Evolutionary conservation across 2,888 invertebrate genomes (phyloP).

Genomic region (Rotaria socialis): DNA sequence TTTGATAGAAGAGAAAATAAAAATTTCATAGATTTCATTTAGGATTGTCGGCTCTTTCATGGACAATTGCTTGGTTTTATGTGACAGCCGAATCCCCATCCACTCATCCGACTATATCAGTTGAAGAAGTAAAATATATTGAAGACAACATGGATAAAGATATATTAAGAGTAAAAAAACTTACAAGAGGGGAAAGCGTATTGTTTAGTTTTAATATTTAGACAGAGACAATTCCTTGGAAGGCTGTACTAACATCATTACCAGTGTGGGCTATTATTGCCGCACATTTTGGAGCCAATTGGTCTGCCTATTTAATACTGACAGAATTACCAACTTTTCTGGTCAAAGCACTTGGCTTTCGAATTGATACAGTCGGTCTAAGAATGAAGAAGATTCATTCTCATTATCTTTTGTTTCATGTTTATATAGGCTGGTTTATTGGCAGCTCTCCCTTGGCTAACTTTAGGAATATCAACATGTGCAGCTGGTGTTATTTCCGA

Average conservation of each 20-base stretch:
- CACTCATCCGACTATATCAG: too few species aligned
- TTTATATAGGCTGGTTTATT: slow-evolving; percentile 71
- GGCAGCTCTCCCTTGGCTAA: slow-evolving; percentile 79
- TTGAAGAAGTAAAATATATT: too few species aligned
- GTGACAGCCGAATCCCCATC: too few species aligned
- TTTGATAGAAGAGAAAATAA: background rate
- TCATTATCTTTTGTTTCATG: slow-evolving; percentile 17
- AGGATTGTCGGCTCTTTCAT: too few species aligned
- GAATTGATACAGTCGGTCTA: slow-evolving; percentile 52
- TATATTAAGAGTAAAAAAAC: too few species aligned
- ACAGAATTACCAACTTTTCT: slow-evolving; percentile 60
- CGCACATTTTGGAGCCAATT: slow-evolving; percentile 60
- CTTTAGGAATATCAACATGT: slow-evolving; percentile 77
- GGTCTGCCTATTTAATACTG: slow-evolving; percentile 62
- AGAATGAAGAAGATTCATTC: background rate
- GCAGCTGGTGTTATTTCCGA: slow-evolving; percentile 73
- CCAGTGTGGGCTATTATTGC: slow-evolving; percentile 61
- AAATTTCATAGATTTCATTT: background rate
- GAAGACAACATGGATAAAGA: too few species aligned
- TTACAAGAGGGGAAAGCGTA: background rate
- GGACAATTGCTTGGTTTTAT: too few species aligned
- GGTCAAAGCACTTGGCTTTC: slow-evolving; percentile 55
- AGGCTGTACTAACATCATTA: slow-evolving; percentile 55
- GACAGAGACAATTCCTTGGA: slow-evolving; percentile 58
- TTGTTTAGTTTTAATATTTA: slow-evolving; percentile 47